Base-by-base conservation (phyloP, 2,888 invertebrate species). In the Meteorus cinctellus region DNA sequence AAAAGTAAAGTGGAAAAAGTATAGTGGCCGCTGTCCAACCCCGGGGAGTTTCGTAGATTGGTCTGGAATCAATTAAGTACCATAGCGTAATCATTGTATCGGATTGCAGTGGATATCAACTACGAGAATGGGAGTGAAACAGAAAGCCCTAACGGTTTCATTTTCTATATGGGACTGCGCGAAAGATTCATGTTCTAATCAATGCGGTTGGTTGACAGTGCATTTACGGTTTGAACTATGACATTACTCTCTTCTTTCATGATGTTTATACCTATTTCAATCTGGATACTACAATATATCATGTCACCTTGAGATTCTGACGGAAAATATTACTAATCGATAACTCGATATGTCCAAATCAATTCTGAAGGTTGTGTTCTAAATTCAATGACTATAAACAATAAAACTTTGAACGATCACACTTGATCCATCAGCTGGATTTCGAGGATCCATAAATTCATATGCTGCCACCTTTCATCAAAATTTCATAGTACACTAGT, bases 131-230 rank as follows among this genome's bases (percentile, higher is more conserved):
- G 29, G 14, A 62, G n/a, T 31, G 62, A 29, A 16, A 62, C 29
- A 62, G 62, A 24, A 62, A 36, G 19, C 19, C 16, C 2, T 3
- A 19, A 24, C 19, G 36, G 62, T 31, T 62, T 14, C 4, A 65
- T 41, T 16, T 19, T 65, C 36, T 65, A 65, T 65, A 65, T 65
- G 10, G 41, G n/a, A 36, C 24, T 41, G 24, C 12, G 76, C 70
- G 80, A 82, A 85, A 87, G 87, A 88, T 88, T 88, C 87, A 88
- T 87, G 84, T 86, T 85, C 87, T 86, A 88, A 88, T 88, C 88
- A 88, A 86, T 85, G 86, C 79, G 77, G 81, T 81, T 83, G 83
- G 82, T 82, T 84, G 24, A 55, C 55, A 55, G 55, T 55, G 84
- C 88, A 89, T 89, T 89, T 89, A 89, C 87, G 88, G 87, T 84